Evolutionary conservation across 2,797 vertebrate species (phyloP).

Genomic region (Rallus crepitans): DNA sequence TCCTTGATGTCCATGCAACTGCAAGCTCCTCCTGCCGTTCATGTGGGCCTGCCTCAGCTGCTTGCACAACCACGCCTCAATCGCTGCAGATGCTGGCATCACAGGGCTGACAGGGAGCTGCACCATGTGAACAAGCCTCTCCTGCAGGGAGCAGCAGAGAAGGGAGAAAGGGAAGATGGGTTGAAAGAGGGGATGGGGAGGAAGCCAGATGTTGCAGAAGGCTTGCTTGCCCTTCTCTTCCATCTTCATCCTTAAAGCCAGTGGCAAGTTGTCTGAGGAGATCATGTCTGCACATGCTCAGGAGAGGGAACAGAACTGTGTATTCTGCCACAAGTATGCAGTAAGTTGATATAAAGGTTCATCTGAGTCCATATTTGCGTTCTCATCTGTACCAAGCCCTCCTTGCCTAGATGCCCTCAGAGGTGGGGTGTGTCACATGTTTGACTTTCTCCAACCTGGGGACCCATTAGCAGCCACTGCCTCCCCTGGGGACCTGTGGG

Average conservation of each 20-base stretch:
- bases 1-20: rapidly evolving
- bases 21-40: background rate
- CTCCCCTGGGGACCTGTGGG: rapidly evolving
- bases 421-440: rapidly evolving
- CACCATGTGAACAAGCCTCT: background rate
- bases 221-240: background rate
- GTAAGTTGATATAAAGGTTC: background rate
- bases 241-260: background rate
- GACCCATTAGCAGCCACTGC: background rate
- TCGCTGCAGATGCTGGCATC: rapidly evolving
- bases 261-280: background rate
- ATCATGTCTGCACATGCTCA: background rate
- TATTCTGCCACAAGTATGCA: background rate
- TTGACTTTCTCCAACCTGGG: background rate
- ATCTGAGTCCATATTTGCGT: background rate
- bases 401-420: background rate
- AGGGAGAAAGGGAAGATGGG: background rate
- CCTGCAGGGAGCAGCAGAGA: background rate
- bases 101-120: rapidly evolving
- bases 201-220: background rate
- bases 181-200: background rate
- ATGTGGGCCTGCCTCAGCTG: background rate
- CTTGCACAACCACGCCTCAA: rapidly evolving
- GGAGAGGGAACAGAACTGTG: background rate
- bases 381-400: background rate